Conservation (phyloP, 2,113 vertebrate species). For the Megaleporinus macrocephalus region DNA sequence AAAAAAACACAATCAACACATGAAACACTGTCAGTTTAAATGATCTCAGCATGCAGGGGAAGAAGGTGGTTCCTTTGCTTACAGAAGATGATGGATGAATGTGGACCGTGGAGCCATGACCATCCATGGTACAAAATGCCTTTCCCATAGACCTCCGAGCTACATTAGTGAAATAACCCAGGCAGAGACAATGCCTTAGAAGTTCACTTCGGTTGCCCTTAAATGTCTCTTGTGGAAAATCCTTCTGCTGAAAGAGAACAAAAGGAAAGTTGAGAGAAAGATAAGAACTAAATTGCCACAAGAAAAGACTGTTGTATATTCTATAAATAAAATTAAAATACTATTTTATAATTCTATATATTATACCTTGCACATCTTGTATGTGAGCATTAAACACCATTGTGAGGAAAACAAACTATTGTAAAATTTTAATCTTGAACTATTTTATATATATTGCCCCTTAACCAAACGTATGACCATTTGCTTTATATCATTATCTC, state of each 20-base stretch:
- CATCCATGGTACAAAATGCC: constrained; percentile 97
- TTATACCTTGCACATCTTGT: too few relatives aligned
- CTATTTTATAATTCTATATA: too few relatives aligned
- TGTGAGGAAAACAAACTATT: too few relatives aligned
- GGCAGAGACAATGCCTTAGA: constrained; percentile 88
- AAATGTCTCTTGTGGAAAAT: constrained; percentile 88
- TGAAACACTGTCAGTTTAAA: not conserved
- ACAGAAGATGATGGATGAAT: constrained; percentile 97
- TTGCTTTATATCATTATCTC: not conserved
- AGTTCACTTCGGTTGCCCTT: constrained; percentile 87
- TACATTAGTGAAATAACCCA: constrained; percentile 94
- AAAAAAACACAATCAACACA: not conserved
- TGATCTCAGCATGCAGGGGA: not conserved
- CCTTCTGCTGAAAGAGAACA: constrained; percentile 75
- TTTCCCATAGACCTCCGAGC: constrained; percentile 94
- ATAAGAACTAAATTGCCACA: not conserved
- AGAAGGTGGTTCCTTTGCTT: constrained; percentile 60
- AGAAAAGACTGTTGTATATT: not conserved
- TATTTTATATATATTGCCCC: too few relatives aligned
- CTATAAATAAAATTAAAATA: too few relatives aligned
- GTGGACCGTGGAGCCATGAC: constrained; percentile 91
- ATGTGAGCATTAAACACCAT: too few relatives aligned
- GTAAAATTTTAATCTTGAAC: too few relatives aligned
- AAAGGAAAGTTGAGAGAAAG: not conserved
- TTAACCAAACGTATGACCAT: too few relatives aligned